A percentile compares a stretch with the other conserved stretches of the same genome.
These are phyloP conservation scores for Ormyrus nitidulus DNA, from an alignment of 2,888 invertebrate genomes.

Conservation along the genomic window DNA sequence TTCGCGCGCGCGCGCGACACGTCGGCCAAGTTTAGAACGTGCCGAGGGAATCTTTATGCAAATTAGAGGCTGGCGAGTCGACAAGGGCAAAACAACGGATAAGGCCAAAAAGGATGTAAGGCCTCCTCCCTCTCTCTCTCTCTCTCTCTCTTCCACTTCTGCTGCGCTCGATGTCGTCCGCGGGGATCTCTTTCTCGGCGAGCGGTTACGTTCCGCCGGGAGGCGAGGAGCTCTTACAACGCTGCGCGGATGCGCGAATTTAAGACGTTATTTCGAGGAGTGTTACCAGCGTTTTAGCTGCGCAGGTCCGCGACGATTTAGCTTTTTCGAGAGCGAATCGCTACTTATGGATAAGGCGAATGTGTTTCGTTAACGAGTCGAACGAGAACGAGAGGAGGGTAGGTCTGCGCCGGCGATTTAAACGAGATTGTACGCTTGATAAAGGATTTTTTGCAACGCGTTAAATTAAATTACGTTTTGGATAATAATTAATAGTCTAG, in stretches of 20 bases:
- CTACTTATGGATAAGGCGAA: too few relatives aligned
- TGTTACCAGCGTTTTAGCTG: too few relatives aligned
- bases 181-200: background rate
- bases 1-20: conserved; percentile 8
- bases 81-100: conserved; percentile 25
- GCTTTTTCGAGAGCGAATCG: too few relatives aligned
- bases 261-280: background rate
- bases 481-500: too few relatives aligned
- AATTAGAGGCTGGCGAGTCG: conserved; percentile 35
- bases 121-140: background rate
- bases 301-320: too few relatives aligned
- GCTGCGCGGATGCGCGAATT: background rate
- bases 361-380: too few relatives aligned
- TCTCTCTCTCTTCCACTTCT: too few relatives aligned
- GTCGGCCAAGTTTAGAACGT: conserved; percentile 24
- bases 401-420: too few relatives aligned
- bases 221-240: background rate
- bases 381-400: too few relatives aligned
- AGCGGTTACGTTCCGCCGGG: conserved; percentile 1
- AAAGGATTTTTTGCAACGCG: too few relatives aligned
- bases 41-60: conserved; percentile 54
- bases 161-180: conserved; percentile 25
- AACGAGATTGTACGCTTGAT: too few relatives aligned
- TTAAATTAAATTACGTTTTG: too few relatives aligned
- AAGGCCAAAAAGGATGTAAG: conserved; percentile 17